These are phyloP conservation scores for Galeopsomyia nigrocyanea DNA, from an alignment of 2,888 invertebrate genomes.

Conservation along the genomic window DNA sequence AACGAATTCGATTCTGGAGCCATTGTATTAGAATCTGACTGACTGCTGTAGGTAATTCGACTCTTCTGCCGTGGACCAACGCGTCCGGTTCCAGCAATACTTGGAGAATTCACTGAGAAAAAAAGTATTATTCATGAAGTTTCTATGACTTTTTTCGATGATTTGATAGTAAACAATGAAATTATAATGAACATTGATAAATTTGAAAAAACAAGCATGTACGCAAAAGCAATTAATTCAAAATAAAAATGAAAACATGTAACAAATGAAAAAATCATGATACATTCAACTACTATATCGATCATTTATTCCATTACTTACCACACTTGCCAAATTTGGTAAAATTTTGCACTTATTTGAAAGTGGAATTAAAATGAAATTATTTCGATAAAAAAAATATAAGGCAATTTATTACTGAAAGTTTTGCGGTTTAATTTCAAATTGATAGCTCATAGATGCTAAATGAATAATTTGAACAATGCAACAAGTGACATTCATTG, in stretches of 20 bases:
- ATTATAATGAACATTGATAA: conserved; percentile 1
- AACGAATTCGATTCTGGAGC: conserved; percentile 51
- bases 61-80: conserved; percentile 67
- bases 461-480: too few relatives aligned
- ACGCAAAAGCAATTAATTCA: conserved; percentile 2
- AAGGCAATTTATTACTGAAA: too few relatives aligned
- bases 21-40: conserved; percentile 57
- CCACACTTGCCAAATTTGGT: too few relatives aligned
- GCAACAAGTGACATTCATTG: too few relatives aligned
- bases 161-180: not conserved
- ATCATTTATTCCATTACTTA: too few relatives aligned
- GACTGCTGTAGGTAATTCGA: conserved; percentile 62
- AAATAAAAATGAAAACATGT: conserved; percentile 7
- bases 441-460: too few relatives aligned
- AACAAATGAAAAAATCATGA: too few relatives aligned
- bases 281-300: too few relatives aligned
- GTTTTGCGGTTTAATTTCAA: too few relatives aligned
- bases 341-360: too few relatives aligned
- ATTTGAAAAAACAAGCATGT: conserved; percentile 18
- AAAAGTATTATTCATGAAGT: not conserved
- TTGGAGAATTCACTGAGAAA: conserved; percentile 65
- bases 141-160: not conserved
- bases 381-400: too few relatives aligned
- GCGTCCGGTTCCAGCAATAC: conserved; percentile 67
- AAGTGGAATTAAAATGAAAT: too few relatives aligned